These are phyloP conservation scores for Oxycera nigricornis DNA, from an alignment of 2,888 invertebrate species.

Conservation along the genomic window DNA sequence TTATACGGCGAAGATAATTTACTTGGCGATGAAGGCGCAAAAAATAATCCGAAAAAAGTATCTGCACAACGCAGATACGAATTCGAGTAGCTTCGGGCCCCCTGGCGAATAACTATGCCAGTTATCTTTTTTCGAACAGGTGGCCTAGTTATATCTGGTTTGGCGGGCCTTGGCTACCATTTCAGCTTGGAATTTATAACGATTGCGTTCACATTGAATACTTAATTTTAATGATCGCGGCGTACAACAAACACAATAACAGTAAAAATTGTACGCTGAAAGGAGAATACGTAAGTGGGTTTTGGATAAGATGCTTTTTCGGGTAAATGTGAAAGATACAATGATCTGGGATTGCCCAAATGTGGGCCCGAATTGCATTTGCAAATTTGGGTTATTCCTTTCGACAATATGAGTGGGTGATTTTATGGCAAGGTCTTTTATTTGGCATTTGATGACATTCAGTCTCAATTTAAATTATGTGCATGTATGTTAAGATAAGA, in stretches of 20 bases:
- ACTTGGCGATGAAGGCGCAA: neutral
- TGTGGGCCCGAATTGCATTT: too few relatives aligned
- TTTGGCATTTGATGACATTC: too few relatives aligned
- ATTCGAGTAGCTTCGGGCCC: neutral
- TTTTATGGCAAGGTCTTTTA: too few relatives aligned
- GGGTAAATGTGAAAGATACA: neutral
- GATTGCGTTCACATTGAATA: slow-evolving; percentile 1
- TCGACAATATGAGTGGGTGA: too few relatives aligned
- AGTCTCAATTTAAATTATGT: too few relatives aligned
- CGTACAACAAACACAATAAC: neutral
- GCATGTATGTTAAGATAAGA: too few relatives aligned
- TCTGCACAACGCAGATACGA: neutral
- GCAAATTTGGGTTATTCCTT: too few relatives aligned
- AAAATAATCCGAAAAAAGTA: neutral
- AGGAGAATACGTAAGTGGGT: too few relatives aligned
- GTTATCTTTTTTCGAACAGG: neutral
- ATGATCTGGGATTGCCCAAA: too few relatives aligned
- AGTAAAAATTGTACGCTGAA: neutral
- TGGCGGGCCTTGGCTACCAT: slow-evolving; percentile 24
- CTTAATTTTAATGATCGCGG: neutral
- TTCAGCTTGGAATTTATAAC: slow-evolving; percentile 12
- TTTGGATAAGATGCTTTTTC: neutral
- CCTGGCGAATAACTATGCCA: neutral
- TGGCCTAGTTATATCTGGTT: slow-evolving; percentile 34
- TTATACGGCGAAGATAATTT: neutral